Conservation (phyloP, 2,888 invertebrate species). For the Drosophila merina region DNA sequence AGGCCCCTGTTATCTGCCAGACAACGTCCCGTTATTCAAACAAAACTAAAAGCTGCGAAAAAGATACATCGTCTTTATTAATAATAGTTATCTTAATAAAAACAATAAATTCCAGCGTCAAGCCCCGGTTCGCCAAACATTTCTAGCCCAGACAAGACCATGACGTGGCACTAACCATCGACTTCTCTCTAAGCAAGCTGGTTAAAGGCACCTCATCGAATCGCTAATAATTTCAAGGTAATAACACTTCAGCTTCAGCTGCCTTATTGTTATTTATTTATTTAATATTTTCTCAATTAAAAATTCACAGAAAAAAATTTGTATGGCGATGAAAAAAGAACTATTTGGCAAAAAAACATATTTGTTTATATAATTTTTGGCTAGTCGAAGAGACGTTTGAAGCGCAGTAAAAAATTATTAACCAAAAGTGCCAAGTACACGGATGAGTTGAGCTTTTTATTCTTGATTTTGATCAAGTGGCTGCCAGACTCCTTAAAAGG, state of each 20-base stretch:
- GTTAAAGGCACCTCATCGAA: constrained; percentile 30
- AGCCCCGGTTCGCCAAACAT: constrained; percentile 30
- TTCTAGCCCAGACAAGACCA: constrained; percentile 27
- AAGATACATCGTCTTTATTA: constrained; percentile 25
- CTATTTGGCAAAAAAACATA: constrained; percentile 60
- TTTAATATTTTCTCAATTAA: constrained; percentile 42
- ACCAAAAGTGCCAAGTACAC: constrained; percentile 23
- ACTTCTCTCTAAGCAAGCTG: constrained; percentile 14
- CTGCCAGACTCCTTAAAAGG: constrained; percentile 25
- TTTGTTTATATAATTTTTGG: constrained; percentile 60
- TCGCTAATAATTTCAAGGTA: constrained; percentile 51
- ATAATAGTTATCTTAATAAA: constrained; percentile 71
- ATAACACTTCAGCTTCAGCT: constrained; percentile 33
- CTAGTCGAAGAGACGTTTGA: constrained; percentile 35
- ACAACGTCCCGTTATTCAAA: constrained; percentile 27
- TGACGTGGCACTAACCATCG: constrained; percentile 9
- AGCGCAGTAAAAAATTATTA: constrained; percentile 38
- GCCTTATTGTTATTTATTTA: constrained; percentile 44
- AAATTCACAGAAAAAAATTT: constrained; percentile 43
- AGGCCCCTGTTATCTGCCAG: constrained; percentile 31
- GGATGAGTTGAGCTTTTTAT: constrained; percentile 34
- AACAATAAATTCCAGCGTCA: constrained; percentile 74
- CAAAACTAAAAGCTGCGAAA: constrained; percentile 11
- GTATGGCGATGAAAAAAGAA: constrained; percentile 24
- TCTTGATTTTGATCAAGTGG: constrained; percentile 34